Base-by-base conservation (phyloP, 2,113 vertebrate species). In the Gorsachius goisagi region DNA sequence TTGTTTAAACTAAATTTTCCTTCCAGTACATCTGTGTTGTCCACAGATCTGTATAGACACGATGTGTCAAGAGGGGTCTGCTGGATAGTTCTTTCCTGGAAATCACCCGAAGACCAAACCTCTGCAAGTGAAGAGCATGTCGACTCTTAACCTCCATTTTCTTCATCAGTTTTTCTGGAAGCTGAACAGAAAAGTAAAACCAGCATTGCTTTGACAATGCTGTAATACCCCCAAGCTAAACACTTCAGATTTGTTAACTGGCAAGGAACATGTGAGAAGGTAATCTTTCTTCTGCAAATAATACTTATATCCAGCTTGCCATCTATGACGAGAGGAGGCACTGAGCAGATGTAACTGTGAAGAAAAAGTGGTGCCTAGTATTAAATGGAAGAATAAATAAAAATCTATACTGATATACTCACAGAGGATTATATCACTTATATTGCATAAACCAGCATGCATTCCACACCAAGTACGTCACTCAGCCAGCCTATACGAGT, bases 121-220 rank as follows among this genome's bases (percentile, higher is more conserved):
- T 56, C 20, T 7, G 2, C 60, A 50, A 47, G 56, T 17, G 7
- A 53, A 17, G 27, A 82, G 33, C 0, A 0, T 62, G 13, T 63
- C 37, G 37, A 15, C 39, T 60, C 45, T 49, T 32, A 20, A 71
- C 6, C 21, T 33, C 47, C 5, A 1, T 82, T 91, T 55, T 62
- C 41, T 69, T 71, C 41, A 45, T 15, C 8, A 5, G 11, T 41
- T 79, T 83, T 82, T 50, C 12, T 85, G 53, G 58, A 85, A 88
- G 39, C 26, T 66, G 39, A 64, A 64, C n/a, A 47, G 39, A 35
- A 77, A 64, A 75, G 18, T 75, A 32, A 55, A 68, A 15, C 6
- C 0, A 47, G 11, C 26, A 35, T 47, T 47, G 74, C 5, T 7
- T 28, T 71, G 55, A 32, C 16, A 28, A 17, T n/a, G 20, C 28